Base-by-base conservation (phyloP, 1,140 invertebrate genomes). In the Plectrocnemia conspersa region DNA sequence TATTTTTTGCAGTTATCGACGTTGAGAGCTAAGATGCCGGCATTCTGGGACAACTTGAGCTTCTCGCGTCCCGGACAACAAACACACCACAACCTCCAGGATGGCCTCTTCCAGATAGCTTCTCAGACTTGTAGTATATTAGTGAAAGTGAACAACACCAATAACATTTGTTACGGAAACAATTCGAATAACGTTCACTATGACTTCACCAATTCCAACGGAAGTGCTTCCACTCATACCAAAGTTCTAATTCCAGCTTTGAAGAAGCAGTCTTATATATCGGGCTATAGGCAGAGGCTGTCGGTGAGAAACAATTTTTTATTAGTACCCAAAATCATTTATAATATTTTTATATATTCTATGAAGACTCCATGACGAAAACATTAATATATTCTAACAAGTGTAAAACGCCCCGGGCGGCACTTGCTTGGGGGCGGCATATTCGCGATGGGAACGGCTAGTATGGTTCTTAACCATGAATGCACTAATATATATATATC, bases 71-170 rank as follows among this genome's bases (percentile, higher is more conserved):
- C 70, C 53, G 32, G 10, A 2, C 72, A 70, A 54, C 58, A 68
- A 11, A 76, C 73, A 56, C 77, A 79, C 24, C 73, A 78, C 42
- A 83, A 84, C 66, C 68, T 85, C 33, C 82, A 85, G 61, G 82
- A 84, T 60, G 82, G 82, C 3, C 69, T 85, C 2, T 83, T 83
- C 66, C 82, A 85, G 73, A 85, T 85, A 44, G 82, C 82, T 1
- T 82, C 82, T 0, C 82, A 85, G 65, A 83, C 82, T 50, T 85
- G 82, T 59, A 83, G 81, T 64, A 81, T 85, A 58, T 71, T 85
- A 25, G 81, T 85, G 18, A 82, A 85, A 77, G 82, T 84, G 27
- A 84, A 84, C 65, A 84, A 84, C 62, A 84, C 82, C 35, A 82
- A 84, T 68, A 84, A 84, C 63, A 82, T 84, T 29, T 83, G 80